Conservation (phyloP, 2,888 invertebrate species). For the Parascotia fuliginaria region DNA sequence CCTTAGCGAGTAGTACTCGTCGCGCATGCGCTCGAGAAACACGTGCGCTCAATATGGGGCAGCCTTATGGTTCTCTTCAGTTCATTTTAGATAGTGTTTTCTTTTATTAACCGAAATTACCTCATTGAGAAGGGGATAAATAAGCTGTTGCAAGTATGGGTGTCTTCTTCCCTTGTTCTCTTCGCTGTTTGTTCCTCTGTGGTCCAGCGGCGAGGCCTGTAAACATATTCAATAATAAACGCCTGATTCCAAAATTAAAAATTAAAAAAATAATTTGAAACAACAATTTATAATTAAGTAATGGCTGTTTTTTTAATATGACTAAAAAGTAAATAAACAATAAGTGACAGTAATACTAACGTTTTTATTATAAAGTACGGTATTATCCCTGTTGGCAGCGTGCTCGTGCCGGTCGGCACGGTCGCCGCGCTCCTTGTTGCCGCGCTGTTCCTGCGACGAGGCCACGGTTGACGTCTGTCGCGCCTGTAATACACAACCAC, state of each 20-base stretch:
- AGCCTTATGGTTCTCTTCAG: too few species aligned
- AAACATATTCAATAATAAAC: too few species aligned
- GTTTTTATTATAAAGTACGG: conserved; percentile 71
- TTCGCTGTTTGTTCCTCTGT: conserved; percentile 78
- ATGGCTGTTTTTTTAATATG: too few species aligned
- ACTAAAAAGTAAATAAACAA: background rate
- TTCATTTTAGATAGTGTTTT: too few species aligned
- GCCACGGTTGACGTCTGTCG: conserved; percentile 69
- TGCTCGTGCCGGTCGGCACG: conserved; percentile 69
- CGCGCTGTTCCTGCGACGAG: conserved; percentile 73
- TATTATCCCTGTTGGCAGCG: conserved; percentile 67
- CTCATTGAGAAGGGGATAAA: conserved; percentile 81
- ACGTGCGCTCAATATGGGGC: too few species aligned
- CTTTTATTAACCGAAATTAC: conserved; percentile 53
- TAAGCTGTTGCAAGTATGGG: conserved; percentile 81
- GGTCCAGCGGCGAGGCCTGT: conserved; percentile 81
- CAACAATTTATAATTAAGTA: too few species aligned
- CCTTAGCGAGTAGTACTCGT: too few species aligned
- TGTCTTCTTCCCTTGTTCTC: conserved; percentile 78
- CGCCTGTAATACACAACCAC: conserved; percentile 52
- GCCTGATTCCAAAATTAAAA: too few species aligned
- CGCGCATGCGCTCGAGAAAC: too few species aligned
- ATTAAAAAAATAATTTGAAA: too few species aligned
- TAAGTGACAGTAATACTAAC: conserved; percentile 41
- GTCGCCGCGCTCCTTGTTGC: conserved; percentile 71